Conservation (phyloP, 2,113 vertebrate genomes). For the Meles meles region DNA sequence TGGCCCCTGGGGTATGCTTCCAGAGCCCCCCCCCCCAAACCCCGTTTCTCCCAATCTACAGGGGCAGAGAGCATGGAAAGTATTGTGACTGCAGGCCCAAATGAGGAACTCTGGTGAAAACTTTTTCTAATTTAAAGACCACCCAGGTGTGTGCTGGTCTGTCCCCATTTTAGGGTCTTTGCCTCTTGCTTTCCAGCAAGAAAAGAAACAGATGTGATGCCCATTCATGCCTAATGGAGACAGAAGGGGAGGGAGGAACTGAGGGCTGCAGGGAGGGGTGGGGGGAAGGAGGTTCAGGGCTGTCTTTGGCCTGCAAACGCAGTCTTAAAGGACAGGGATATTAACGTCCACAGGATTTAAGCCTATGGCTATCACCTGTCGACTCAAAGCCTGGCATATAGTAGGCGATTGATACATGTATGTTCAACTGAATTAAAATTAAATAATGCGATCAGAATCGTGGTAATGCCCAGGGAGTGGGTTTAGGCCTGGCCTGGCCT, state of each 20-base stretch:
- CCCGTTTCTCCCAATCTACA: not conserved
- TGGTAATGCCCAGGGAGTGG: not conserved
- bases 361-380: not conserved
- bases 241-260: not conserved
- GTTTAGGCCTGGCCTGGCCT: not conserved
- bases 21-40: accelerated
- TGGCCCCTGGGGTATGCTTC: accelerated
- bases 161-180: conserved; percentile 61
- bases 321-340: not conserved
- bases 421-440: not conserved
- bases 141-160: conserved; percentile 66
- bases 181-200: conserved; percentile 60
- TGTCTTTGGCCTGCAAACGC: not conserved
- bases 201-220: conserved; percentile 74
- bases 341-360: not conserved
- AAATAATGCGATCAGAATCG: not conserved
- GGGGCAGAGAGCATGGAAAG: not conserved
- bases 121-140: conserved; percentile 66
- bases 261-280: not conserved
- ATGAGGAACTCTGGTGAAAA: not conserved
- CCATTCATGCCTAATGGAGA: conserved; percentile 60
- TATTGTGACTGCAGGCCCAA: not conserved
- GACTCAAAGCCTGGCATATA: not conserved
- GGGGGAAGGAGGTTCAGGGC: not conserved
- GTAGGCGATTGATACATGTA: accelerated